Evolutionary conservation across 2,113 vertebrate species (phyloP).

Genomic region (Charadrius vociferus): DNA sequence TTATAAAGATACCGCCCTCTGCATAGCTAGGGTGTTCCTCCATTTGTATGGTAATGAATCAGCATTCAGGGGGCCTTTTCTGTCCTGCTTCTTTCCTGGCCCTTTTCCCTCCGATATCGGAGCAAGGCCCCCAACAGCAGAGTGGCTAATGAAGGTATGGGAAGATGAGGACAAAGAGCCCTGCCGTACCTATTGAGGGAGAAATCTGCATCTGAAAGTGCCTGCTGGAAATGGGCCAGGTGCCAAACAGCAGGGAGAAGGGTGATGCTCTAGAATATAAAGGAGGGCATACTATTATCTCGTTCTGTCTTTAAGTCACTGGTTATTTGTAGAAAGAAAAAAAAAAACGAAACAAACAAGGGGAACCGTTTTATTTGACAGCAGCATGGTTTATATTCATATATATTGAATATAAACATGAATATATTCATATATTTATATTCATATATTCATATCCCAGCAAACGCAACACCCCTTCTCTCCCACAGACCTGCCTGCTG

Average conservation of each 20-base stretch:
- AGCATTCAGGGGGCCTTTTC: neutral
- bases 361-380: neutral
- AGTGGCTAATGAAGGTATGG: neutral
- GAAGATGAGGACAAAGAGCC: slow-evolving; percentile 7
- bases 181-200: neutral
- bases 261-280: neutral
- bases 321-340: neutral
- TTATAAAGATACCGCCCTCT: neutral
- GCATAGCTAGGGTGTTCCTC: neutral
- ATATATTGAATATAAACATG: too few species aligned
- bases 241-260: slow-evolving; percentile 12
- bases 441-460: neutral
- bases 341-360: neutral
- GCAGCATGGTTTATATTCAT: neutral
- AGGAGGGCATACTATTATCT: neutral
- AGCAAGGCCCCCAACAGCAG: neutral
- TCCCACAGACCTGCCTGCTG: neutral
- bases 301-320: neutral
- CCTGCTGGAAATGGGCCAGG: neutral
- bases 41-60: neutral
- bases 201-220: slow-evolving; percentile 62
- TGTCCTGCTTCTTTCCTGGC: neutral
- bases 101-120: neutral
- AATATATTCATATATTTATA: too few species aligned
- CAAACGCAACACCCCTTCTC: neutral